These are phyloP conservation scores for Bothrops alternatus DNA, from an alignment of 2,797 vertebrate genomes.

Conservation along the genomic window DNA sequence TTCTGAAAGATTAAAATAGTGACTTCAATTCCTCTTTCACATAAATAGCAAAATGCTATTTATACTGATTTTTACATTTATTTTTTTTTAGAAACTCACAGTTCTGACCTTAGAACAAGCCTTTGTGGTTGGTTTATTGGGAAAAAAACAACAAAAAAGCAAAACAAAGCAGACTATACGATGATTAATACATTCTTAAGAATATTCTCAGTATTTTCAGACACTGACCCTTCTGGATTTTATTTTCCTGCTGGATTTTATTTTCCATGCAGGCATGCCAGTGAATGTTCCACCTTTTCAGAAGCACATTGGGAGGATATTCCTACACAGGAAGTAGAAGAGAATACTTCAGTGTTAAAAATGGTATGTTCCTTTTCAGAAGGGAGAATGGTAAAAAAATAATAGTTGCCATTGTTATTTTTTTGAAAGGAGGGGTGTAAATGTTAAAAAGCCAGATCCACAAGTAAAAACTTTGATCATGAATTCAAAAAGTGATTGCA, in stretches of 20 bases:
- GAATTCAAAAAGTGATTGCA: background rate
- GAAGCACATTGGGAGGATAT: constrained; percentile 2
- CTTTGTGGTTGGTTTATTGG: background rate
- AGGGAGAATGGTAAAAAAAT: background rate
- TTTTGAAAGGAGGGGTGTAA: background rate
- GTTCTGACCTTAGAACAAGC: background rate
- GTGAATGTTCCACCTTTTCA: constrained; percentile 38
- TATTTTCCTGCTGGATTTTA: constrained; percentile 17
- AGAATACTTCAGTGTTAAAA: constrained; percentile 31
- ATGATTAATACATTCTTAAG: background rate
- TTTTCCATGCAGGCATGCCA: constrained; percentile 48
- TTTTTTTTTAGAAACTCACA: background rate
- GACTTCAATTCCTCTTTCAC: background rate
- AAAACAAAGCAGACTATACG: background rate
- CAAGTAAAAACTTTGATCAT: background rate
- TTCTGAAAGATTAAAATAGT: background rate
- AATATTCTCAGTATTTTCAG: background rate
- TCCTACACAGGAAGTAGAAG: constrained; percentile 28
- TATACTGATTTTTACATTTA: background rate
- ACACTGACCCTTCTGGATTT: background rate
- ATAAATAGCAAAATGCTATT: background rate
- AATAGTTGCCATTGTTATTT: background rate
- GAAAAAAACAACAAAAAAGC: background rate
- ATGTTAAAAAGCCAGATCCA: background rate
- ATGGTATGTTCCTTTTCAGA: background rate